Percentiles rank a stretch among this genome's conserved stretches.
These are phyloP conservation scores for Thalassarche chlororhynchos DNA, from an alignment of 2,113 vertebrate species.

Conservation along the genomic window DNA sequence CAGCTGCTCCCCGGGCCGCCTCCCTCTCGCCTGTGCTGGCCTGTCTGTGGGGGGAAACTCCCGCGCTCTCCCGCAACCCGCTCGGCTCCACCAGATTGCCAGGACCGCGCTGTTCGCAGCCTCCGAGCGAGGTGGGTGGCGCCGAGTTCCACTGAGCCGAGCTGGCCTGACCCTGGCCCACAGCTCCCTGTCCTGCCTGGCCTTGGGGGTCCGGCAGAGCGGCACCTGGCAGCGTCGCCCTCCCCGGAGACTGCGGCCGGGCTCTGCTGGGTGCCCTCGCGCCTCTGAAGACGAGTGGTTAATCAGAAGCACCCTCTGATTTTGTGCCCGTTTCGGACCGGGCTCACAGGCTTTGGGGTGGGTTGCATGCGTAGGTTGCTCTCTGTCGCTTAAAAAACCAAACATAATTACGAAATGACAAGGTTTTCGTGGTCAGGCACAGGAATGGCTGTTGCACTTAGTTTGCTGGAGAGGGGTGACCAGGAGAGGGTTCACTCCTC, in stretches of 20 bases:
- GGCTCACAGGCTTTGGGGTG: not conserved
- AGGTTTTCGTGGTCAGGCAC: fast-evolving
- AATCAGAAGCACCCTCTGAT: fast-evolving
- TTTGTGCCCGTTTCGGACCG: fast-evolving
- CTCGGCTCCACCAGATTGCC: not conserved
- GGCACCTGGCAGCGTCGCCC: not conserved
- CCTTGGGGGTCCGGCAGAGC: not conserved
- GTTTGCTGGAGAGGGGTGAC: not conserved
- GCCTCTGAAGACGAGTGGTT: fast-evolving
- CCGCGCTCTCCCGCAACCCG: no score
- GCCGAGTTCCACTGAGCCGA: not conserved
- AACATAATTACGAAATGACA: not conserved
- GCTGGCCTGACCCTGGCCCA: not conserved
- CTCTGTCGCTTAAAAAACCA: not conserved
- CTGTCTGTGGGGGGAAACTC: no score
- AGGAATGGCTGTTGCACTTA: not conserved
- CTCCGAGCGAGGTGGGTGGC: not conserved
- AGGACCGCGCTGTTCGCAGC: not conserved
- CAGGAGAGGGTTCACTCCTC: not conserved
- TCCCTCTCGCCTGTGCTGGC: not conserved
- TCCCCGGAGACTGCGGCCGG: not conserved
- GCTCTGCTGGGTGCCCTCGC: no score
- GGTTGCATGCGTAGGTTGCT: fast-evolving
- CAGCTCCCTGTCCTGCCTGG: not conserved
- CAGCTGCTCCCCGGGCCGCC: not conserved